Conservation (phyloP, 2,888 invertebrate species). For the Leptopilina syphax region DNA sequence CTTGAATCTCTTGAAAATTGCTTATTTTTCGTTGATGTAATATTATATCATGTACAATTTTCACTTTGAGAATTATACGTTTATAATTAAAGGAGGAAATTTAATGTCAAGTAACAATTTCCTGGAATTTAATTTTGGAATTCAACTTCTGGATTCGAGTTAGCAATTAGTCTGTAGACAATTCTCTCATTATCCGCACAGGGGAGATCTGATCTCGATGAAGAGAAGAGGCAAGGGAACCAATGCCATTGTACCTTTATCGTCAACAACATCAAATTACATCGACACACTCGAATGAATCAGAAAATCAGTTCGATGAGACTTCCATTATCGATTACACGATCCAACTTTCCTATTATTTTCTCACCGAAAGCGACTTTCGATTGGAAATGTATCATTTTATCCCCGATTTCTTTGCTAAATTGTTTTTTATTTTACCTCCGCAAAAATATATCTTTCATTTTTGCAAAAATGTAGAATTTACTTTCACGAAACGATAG, state of each 20-base stretch:
- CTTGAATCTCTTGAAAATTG: neutral
- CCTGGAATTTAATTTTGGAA: constrained; percentile 44
- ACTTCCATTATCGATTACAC: constrained; percentile 35
- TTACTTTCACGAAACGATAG: too few species aligned
- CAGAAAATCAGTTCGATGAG: constrained; percentile 1
- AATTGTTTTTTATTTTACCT: too few species aligned
- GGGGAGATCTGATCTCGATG: constrained; percentile 55
- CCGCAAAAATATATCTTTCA: too few species aligned
- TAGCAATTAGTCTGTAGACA: constrained; percentile 67
- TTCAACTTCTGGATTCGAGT: constrained; percentile 53
- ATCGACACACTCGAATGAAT: constrained; percentile 58
- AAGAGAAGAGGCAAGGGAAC: constrained; percentile 37
- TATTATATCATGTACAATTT: neutral
- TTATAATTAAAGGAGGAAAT: neutral
- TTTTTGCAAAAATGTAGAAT: too few species aligned
- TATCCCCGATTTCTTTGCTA: neutral
- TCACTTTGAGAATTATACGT: constrained; percentile 13
- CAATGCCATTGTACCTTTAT: constrained; percentile 65
- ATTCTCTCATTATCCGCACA: constrained; percentile 63
- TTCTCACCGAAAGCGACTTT: neutral
- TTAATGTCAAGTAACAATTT: constrained; percentile 38
- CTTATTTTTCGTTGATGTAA: neutral
- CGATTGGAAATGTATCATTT: neutral
- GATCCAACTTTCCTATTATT: constrained; percentile 24
- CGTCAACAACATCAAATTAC: constrained; percentile 70